These are phyloP conservation scores for Ormyrus rosae DNA, from an alignment of 2,888 invertebrate species.

Conservation along the genomic window DNA sequence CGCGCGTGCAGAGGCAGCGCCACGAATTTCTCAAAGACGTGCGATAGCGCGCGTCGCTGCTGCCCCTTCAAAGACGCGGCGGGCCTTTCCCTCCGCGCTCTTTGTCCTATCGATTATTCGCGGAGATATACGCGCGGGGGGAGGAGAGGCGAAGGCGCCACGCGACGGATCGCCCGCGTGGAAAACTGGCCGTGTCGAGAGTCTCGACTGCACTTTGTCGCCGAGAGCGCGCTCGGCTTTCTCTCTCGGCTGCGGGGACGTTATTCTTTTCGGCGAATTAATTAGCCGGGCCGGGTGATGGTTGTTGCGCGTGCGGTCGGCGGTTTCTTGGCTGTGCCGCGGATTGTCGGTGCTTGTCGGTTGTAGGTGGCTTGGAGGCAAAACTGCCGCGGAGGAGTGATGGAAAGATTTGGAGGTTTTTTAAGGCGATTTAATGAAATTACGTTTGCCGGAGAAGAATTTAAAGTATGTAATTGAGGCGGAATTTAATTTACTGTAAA, in stretches of 20 bases:
- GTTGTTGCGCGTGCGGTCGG: too few species aligned
- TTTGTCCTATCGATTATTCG: slow-evolving; percentile 51
- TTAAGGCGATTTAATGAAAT: too few species aligned
- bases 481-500: too few species aligned
- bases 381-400: too few species aligned
- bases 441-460: too few species aligned
- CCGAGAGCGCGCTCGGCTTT: neutral
- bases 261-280: slow-evolving; percentile 3
- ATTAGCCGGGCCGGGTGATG: neutral
- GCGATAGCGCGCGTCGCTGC: too few species aligned
- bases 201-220: slow-evolving; percentile 37
- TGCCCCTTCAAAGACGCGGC: neutral
- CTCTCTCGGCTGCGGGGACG: slow-evolving; percentile 14
- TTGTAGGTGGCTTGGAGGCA: too few species aligned
- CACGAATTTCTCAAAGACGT: slow-evolving; percentile 29
- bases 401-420: too few species aligned
- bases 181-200: too few species aligned
- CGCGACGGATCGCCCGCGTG: neutral
- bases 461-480: too few species aligned
- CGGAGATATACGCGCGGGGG: slow-evolving; percentile 21
- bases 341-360: too few species aligned
- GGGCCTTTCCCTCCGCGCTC: neutral
- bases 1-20: neutral
- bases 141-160: slow-evolving; percentile 27
- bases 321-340: too few species aligned